Conservation (phyloP, 2,888 invertebrate species). For the Liopterus haemorrhoidalis region DNA sequence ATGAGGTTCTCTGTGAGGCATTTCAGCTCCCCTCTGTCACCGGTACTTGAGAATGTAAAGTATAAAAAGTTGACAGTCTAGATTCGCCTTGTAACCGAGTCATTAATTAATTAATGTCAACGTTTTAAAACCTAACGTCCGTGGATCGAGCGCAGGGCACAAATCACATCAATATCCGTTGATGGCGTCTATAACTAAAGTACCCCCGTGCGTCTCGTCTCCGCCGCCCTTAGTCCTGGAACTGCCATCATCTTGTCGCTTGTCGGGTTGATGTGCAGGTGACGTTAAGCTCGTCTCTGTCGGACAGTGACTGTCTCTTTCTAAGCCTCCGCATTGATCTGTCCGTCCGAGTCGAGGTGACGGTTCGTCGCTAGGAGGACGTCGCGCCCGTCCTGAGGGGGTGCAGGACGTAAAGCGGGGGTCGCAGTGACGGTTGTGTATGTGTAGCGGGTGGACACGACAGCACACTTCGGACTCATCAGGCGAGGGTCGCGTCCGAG, state of each 20-base stretch:
- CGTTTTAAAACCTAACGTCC: conserved; percentile 17
- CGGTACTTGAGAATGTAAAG: too few species aligned
- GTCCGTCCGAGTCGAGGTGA: conserved; percentile 35
- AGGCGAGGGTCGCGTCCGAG: conserved; percentile 15
- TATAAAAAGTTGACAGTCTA: too few species aligned
- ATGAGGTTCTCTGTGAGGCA: too few species aligned
- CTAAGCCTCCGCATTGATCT: conserved; percentile 45
- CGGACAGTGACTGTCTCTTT: conserved; percentile 34
- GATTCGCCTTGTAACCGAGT: too few species aligned
- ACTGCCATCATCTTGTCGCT: conserved; percentile 2
- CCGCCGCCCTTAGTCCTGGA: background rate
- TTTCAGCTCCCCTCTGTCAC: too few species aligned
- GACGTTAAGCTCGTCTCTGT: conserved; percentile 28
- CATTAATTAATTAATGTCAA: conserved; percentile 15
- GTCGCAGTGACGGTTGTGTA: conserved; percentile 4
- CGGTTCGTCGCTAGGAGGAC: conserved; percentile 32
- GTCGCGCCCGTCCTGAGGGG: conserved; percentile 16
- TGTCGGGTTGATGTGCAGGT: conserved; percentile 29
- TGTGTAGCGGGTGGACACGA: conserved; percentile 16
- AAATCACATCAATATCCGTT: conserved; percentile 10
- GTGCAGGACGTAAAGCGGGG: background rate
- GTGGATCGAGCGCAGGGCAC: conserved; percentile 3
- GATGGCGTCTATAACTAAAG: conserved; percentile 6
- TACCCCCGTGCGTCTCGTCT: background rate
- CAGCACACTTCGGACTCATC: conserved; percentile 21